Evolutionary conservation across 2,888 invertebrate species (phyloP).

Genomic region (Ennomos erosarius): DNA sequence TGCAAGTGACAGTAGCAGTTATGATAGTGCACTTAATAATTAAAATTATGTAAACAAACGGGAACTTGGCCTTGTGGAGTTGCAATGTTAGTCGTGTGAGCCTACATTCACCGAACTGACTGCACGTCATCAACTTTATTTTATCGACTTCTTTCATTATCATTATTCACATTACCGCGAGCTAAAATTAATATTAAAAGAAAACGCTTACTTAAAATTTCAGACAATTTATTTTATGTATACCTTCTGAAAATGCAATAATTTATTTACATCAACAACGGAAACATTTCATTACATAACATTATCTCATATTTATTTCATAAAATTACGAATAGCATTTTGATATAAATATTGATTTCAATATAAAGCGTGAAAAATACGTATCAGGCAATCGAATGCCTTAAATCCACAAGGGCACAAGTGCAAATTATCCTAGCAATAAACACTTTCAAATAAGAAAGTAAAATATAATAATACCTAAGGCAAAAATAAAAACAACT

Average conservation of each 20-base stretch:
- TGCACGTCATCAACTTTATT: constrained; percentile 84
- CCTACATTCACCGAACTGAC: constrained; percentile 76
- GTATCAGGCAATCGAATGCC: constrained; percentile 70
- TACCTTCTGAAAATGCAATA: constrained; percentile 82
- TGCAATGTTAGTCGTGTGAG: constrained; percentile 83
- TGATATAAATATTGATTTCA: constrained; percentile 63
- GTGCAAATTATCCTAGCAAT: constrained; percentile 79
- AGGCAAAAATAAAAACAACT: constrained; percentile 82
- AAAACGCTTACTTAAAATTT: constrained; percentile 75
- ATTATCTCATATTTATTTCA: constrained; percentile 65
- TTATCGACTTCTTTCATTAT: constrained; percentile 62
- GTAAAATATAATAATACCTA: constrained; percentile 78
- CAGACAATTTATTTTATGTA: constrained; percentile 84
- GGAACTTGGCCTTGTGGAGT: constrained; percentile 86
- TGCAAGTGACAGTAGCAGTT: constrained; percentile 83
- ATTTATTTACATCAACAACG: constrained; percentile 80
- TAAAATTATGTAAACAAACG: constrained; percentile 78
- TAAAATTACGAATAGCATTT: constrained; percentile 74
- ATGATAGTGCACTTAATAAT: constrained; percentile 81
- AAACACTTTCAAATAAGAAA: constrained; percentile 82
- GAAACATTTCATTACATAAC: constrained; percentile 79
- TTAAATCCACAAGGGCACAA: constrained; percentile 85
- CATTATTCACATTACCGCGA: constrained; percentile 56
- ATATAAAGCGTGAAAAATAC: constrained; percentile 79
- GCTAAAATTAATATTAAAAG: constrained; percentile 63